Base-by-base conservation (phyloP, 2,888 invertebrate genomes). In the Ceramica pisi region DNA sequence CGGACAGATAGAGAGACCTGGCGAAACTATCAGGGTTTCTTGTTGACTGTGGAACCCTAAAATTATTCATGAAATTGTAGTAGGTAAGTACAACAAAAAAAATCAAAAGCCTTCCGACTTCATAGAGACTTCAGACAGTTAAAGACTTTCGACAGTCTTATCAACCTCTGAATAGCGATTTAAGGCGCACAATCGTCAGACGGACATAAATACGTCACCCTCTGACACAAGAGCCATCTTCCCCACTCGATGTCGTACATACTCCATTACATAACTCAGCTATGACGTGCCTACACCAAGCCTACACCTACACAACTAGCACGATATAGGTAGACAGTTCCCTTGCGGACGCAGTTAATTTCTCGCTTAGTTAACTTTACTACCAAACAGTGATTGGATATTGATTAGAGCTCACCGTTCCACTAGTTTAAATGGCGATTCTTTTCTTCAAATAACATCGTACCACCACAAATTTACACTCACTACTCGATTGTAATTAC, bases 311-410 rank as follows among this genome's bases (percentile, higher is more conserved):
- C 44, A 81, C 65, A 81, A 66, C 62, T 77, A 78, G 53, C 71
- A 75, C 74, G 71, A 63, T 80, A 84, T 77, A 75, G 61, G 61
- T 76, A 86, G 88, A 87, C 87, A 90, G 89, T 86, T 84, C 88
- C 83, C 83, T 76, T 82, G 85, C 88, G 84, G 87, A 83, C 90
- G 87, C 90, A 92, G 90, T 94, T 95, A 95, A 96, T 96, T 96
- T 96, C 95, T 86, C 95, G 96, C 91, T 96, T 94, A 95, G 95
- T 96, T 96, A 95, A 95, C 92, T 96, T 96, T 95, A 95, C 92
- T 88, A 86, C 94, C 88, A 80, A 75, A 85, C 91, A 86, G 90
- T 95, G 96, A 96, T 96, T 95, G 95, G 94, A 94, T 93, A 94
- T 95, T 95, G 95, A 96, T 95, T 96, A 95, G 94, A 95, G 92